Evolutionary conservation across 2,888 invertebrate species (phyloP), one percentile per base, ranked within the genome.

Genomic region (Theodoxus fluviatilis): DNA sequence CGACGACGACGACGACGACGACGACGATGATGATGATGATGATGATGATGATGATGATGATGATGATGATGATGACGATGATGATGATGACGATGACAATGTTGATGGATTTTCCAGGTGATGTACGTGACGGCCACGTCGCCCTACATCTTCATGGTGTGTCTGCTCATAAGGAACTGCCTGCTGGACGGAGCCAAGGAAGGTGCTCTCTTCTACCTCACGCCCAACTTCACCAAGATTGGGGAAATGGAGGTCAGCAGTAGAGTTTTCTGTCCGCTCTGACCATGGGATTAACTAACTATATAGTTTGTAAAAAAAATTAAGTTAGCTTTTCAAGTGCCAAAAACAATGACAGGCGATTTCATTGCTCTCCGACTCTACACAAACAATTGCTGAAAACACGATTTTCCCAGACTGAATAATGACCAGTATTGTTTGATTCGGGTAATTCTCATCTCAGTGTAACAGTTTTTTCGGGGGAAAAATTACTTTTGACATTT

Each of bases 151-250:
- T 80, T 85, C 73, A 83, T 85, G 85, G n/a, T 75, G 25, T 74
- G 81, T 18, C 72, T 85, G 15, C 76, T 85, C 57, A 81, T 85
- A 69, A 74, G 83, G 37, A 84, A 83, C 71, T 75, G 77, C 33
- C 70, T 81, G 2, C 75, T 85, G 33, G 81, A 81, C 1, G 94
- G 94, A 0, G 93, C 94, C 0, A 76, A 75, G 15, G 91, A 92
- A 1, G 94, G 94, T 0, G 90, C 94, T 37, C 73, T 90, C 35
- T 93, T 92, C 85, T 94, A 93, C 83, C 87, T 94, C 31, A 90
- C 89, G 4, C 94, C 94, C 0, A 88, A 92, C 59, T 93, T 94
- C 91, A 89, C 90, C 0, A 91, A 89, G 61, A 86, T 95, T 33
- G 79, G 89, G 3, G 89, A 91, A 18, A 91, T 92, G 0, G 84